A percentile compares a stretch with the other conserved stretches of the same genome.
Conservation (phyloP, 2,888 invertebrate species). For the Diarsia brunnea region DNA sequence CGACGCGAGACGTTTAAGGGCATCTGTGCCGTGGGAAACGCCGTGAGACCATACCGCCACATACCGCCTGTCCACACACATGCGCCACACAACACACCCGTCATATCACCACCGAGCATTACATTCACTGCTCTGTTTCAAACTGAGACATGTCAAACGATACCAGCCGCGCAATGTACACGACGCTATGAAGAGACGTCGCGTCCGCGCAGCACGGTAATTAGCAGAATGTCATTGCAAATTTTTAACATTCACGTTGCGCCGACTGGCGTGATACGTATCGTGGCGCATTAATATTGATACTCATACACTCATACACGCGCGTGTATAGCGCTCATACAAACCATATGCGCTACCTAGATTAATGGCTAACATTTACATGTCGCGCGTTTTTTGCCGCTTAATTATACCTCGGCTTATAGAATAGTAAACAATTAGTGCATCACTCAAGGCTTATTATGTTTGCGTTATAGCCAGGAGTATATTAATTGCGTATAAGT, state of each 20-base stretch:
- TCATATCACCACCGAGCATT: background rate
- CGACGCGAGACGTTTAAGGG: slow-evolving; percentile 77
- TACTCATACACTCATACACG: slow-evolving; percentile 61
- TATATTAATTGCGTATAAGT: slow-evolving; percentile 39
- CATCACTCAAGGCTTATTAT: slow-evolving; percentile 26
- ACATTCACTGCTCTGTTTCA: slow-evolving; percentile 20
- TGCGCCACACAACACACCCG: background rate
- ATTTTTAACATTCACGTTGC: slow-evolving; percentile 78
- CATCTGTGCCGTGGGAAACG: slow-evolving; percentile 88
- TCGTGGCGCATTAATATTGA: slow-evolving; percentile 77
- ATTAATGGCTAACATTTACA: slow-evolving; percentile 67
- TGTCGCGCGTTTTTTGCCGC: slow-evolving; percentile 56
- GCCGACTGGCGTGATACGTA: slow-evolving; percentile 75
- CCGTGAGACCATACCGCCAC: slow-evolving; percentile 68
- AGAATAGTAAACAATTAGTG: slow-evolving; percentile 56
- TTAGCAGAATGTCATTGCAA: slow-evolving; percentile 76
- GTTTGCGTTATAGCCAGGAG: slow-evolving; percentile 13
- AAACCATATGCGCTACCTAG: slow-evolving; percentile 58
- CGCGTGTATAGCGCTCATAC: slow-evolving; percentile 30
- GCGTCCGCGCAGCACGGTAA: slow-evolving; percentile 52
- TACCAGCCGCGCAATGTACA: slow-evolving; percentile 47
- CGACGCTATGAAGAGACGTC: background rate
- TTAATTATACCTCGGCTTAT: slow-evolving; percentile 44
- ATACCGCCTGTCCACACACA: slow-evolving; percentile 58
- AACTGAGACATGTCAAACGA: background rate